Percentiles rank a stretch among this genome's conserved stretches.
These are phyloP conservation scores for Neolamprologus falcicula DNA, from an alignment of 2,113 vertebrate species.

Conservation along the genomic window DNA sequence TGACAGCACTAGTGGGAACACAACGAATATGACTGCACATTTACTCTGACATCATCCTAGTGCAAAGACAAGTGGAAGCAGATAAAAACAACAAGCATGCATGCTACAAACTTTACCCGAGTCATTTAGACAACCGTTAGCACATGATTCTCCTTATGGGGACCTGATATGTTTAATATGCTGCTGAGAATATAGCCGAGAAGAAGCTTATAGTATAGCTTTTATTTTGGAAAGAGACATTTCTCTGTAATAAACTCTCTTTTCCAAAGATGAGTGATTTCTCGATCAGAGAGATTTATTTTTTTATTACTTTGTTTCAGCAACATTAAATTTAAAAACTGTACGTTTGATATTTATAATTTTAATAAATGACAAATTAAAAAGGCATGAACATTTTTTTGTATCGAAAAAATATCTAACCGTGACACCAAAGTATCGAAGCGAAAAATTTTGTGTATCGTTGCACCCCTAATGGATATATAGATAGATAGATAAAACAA, in stretches of 20 bases:
- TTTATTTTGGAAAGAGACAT: not conserved
- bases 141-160: not conserved
- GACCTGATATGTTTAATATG: not conserved
- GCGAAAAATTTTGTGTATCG: not conserved
- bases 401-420: not conserved
- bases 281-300: rapidly evolving
- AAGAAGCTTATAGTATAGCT: not conserved
- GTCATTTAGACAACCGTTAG: not conserved
- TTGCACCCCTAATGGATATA: not conserved
- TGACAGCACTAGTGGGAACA: too few species aligned
- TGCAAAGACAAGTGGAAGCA: too few species aligned
- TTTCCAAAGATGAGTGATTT: not conserved
- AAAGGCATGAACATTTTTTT: not conserved
- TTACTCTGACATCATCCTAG: rapidly evolving
- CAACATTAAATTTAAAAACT: not conserved
- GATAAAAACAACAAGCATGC: rapidly evolving
- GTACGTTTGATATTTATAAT: not conserved
- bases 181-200: rapidly evolving
- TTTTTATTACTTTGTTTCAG: not conserved
- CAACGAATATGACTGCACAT: too few species aligned
- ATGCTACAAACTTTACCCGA: too few species aligned
- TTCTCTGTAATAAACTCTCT: not conserved
- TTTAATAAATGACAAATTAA: not conserved
- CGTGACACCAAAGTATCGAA: not conserved
- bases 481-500: not conserved